phyloP scores from a whole-genome alignment of 37 sponge, comb jelly and placozoan species.

The Geodia barretti region DNA sequence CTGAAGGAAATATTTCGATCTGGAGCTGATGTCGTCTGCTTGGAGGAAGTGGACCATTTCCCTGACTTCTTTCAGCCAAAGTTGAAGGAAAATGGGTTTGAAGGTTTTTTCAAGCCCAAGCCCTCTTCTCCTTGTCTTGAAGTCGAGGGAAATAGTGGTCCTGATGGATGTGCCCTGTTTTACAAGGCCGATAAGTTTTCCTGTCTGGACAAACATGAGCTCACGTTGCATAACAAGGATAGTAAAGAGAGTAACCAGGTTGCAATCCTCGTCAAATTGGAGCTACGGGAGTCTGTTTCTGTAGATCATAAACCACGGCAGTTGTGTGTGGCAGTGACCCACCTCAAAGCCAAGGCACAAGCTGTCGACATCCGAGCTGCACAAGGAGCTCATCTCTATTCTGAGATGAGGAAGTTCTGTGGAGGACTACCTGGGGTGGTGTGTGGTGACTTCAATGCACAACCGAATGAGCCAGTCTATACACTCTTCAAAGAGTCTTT shows the following conservation, averaged over 20 bases:
- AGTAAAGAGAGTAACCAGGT: slow-evolving; percentile 39
- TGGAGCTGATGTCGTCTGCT: slow-evolving; percentile 66
- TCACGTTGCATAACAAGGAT: slow-evolving; percentile 9
- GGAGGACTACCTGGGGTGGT: slow-evolving; percentile 32
- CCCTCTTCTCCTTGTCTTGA: slow-evolving; percentile 56
- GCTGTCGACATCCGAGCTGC: slow-evolving; percentile 8
- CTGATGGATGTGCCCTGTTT: slow-evolving; percentile 84
- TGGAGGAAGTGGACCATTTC: slow-evolving; percentile 80
- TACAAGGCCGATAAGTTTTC: slow-evolving; percentile 33
- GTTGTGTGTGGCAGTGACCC: slow-evolving; percentile 66
- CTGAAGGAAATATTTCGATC: slow-evolving; percentile 51
- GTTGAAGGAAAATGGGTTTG: slow-evolving; percentile 43
- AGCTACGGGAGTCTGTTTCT: neutral
- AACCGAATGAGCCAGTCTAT: slow-evolving; percentile 54
- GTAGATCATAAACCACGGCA: neutral
- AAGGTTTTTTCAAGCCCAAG: slow-evolving; percentile 55
- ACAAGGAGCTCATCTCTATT: slow-evolving; percentile 55
- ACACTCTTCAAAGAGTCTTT: slow-evolving; percentile 25
- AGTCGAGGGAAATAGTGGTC: slow-evolving; percentile 57
- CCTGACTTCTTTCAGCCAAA: slow-evolving; percentile 63
- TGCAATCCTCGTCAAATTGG: slow-evolving; percentile 45
- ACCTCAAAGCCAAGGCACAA: slow-evolving; percentile 64
- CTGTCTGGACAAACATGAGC: slow-evolving; percentile 28
- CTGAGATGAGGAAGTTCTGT: slow-evolving; percentile 32
- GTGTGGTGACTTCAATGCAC: slow-evolving; percentile 80